Evolutionary conservation across 2,797 vertebrate species (phyloP).

Genomic region (Clarias laeviceps): DNA sequence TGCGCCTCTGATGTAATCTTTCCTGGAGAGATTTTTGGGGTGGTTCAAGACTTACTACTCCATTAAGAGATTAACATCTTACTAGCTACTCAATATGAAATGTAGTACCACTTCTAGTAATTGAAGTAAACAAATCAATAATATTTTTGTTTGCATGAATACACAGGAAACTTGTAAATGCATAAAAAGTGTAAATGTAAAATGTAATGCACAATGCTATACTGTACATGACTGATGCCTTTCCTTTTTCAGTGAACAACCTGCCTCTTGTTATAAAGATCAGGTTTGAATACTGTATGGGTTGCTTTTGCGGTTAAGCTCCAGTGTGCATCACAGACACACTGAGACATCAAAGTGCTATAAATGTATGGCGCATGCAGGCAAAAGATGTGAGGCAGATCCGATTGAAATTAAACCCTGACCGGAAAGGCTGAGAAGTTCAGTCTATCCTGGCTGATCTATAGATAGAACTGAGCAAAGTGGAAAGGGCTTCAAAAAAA

Average conservation of each 20-base stretch:
- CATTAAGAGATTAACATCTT: background rate
- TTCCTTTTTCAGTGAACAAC: background rate
- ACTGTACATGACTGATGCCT: background rate
- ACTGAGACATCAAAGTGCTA: slow-evolving; percentile 18
- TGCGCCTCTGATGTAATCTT: too few relatives aligned
- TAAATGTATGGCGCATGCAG: slow-evolving; percentile 12
- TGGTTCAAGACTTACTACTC: background rate
- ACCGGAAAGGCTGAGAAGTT: slow-evolving; percentile 12
- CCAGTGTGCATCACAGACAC: background rate
- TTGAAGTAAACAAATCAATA: background rate
- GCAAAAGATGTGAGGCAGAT: slow-evolving; percentile 24
- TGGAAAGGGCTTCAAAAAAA: background rate
- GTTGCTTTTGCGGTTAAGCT: background rate
- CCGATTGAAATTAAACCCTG: slow-evolving; percentile 23
- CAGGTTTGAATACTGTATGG: background rate
- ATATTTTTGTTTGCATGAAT: too few relatives aligned
- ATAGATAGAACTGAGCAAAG: slow-evolving; percentile 12
- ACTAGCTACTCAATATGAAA: background rate
- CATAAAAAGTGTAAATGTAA: background rate
- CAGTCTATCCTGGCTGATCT: slow-evolving; percentile 17
- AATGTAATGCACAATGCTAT: background rate
- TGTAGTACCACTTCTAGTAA: background rate
- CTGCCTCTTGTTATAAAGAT: background rate
- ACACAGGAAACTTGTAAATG: background rate
- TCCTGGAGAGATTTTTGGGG: background rate